Evolutionary conservation across 2,113 vertebrate species (phyloP).

Genomic region (Pyrgilauda ruficollis): DNA sequence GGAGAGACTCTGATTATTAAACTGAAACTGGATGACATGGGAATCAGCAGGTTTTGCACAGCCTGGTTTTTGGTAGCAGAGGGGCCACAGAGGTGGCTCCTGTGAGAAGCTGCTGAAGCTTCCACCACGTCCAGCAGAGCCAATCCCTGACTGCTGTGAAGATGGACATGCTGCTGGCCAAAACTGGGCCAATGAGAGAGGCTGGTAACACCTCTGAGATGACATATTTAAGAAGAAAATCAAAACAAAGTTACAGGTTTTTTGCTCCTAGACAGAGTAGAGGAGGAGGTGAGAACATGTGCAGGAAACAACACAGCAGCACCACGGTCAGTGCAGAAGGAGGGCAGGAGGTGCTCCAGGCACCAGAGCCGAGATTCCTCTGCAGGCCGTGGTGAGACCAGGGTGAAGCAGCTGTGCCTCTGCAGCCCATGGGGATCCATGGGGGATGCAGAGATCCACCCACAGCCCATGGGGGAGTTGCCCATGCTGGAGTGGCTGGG

Average conservation of each 20-base stretch:
- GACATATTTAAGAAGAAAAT: background rate
- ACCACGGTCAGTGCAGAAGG: background rate
- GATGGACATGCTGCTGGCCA: background rate
- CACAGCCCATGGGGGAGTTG: background rate
- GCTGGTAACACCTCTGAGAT: fast-evolving
- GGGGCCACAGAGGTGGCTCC: fast-evolving
- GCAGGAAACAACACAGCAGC: no score
- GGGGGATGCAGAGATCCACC: no score
- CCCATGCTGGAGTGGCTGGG: fast-evolving
- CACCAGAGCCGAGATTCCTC: fast-evolving
- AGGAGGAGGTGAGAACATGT: background rate
- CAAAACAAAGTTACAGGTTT: background rate
- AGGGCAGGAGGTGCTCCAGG: background rate
- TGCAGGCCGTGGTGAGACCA: no score
- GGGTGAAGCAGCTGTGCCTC: background rate
- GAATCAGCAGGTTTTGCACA: background rate
- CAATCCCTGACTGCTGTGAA: background rate
- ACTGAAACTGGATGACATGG: background rate
- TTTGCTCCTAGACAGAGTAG: background rate
- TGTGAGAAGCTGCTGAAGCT: background rate
- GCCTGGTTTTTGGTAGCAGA: background rate
- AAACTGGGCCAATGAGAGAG: no score
- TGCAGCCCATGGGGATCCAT: fast-evolving
- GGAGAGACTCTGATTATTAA: background rate
- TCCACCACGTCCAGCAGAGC: fast-evolving